Conservation (phyloP, 2,888 invertebrate species). For the Papilio gigon region DNA sequence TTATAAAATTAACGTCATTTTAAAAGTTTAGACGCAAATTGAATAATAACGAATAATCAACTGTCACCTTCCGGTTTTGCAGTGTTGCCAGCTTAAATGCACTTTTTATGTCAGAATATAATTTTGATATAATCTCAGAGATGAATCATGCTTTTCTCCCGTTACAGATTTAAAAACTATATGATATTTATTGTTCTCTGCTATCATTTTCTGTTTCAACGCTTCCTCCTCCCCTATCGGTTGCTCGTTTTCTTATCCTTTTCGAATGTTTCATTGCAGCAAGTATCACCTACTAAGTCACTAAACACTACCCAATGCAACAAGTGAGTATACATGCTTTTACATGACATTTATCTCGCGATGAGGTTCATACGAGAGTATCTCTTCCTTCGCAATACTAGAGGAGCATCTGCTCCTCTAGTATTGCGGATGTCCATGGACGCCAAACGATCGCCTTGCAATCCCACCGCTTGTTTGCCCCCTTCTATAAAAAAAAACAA, state of each 20-base stretch:
- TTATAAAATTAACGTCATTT: background rate
- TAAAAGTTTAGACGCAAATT: background rate
- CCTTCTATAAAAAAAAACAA: too few relatives aligned
- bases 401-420: too few relatives aligned
- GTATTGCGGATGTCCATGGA: too few relatives aligned
- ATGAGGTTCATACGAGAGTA: constrained; percentile 43
- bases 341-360: constrained; percentile 47
- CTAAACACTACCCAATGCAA: constrained; percentile 74
- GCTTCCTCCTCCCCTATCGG: constrained; percentile 60
- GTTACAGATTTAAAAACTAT: constrained; percentile 35
- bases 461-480: too few relatives aligned
- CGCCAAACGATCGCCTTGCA: too few relatives aligned
- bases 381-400: too few relatives aligned
- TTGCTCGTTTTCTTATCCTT: constrained; percentile 74
- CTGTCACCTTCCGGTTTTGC: background rate
- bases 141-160: constrained; percentile 37
- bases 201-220: constrained; percentile 54
- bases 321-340: constrained; percentile 72
- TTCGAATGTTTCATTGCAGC: constrained; percentile 79
- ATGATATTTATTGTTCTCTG: constrained; percentile 44
- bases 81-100: constrained; percentile 21
- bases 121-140: background rate
- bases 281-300: constrained; percentile 81
- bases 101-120: constrained; percentile 15
- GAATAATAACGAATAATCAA: background rate